Conservation (phyloP, 2,113 vertebrate species). For the Ploceus nigricollis region DNA sequence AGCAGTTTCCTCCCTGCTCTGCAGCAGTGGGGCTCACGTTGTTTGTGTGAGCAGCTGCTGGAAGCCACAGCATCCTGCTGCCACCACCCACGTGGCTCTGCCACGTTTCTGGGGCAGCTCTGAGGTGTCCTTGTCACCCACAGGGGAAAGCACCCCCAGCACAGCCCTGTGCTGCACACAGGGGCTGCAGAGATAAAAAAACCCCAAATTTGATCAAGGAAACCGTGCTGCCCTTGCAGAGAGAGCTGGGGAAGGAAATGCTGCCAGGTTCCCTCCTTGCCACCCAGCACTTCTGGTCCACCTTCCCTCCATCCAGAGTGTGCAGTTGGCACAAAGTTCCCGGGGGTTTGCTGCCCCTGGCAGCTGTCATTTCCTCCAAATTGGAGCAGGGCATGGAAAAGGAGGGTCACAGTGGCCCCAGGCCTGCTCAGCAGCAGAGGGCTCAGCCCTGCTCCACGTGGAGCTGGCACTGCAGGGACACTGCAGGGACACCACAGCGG, state of each 20-base stretch:
- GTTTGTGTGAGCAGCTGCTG: not conserved
- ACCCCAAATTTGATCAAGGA: not conserved
- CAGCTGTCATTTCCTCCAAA: accelerated
- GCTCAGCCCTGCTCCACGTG: accelerated
- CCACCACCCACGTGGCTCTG: not conserved
- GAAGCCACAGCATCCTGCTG: not conserved
- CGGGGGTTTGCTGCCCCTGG: not conserved
- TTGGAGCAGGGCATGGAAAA: not conserved
- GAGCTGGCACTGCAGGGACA: not conserved
- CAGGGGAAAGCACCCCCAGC: not conserved
- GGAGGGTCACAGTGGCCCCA: not conserved
- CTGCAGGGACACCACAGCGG: too few relatives aligned
- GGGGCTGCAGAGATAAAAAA: not conserved
- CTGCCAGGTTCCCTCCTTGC: not conserved
- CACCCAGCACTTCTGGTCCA: not conserved
- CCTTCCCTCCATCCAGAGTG: not conserved
- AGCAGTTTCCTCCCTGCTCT: not conserved
- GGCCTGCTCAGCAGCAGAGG: not conserved
- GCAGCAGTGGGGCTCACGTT: not conserved
- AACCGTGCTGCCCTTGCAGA: not conserved
- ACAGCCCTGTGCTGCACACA: not conserved
- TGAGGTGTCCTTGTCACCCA: not conserved
- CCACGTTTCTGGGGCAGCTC: accelerated
- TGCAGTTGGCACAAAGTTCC: not conserved
- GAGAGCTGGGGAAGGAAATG: accelerated